Conservation (phyloP, 1,140 invertebrate species). For the Trachymyrmex septentrionalis region DNA sequence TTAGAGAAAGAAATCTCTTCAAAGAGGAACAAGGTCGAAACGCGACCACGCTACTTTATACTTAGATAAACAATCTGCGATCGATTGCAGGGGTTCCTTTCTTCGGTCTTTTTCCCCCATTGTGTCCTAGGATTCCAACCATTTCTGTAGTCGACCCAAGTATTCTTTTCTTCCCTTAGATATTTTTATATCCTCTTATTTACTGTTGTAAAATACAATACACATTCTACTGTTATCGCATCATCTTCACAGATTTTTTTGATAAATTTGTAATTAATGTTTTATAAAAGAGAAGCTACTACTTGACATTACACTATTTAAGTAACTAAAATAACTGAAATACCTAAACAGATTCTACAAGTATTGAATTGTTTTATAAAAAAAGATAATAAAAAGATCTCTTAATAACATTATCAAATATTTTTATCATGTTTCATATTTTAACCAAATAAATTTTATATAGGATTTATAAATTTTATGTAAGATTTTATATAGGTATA, state of each 20-base stretch:
- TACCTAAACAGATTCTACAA: neutral
- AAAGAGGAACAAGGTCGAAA: slow-evolving; percentile 33
- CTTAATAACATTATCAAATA: neutral
- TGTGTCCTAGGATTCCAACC: slow-evolving; percentile 21
- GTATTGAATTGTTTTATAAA: neutral
- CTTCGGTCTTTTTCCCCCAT: neutral
- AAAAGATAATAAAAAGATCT: neutral
- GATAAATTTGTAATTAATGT: neutral
- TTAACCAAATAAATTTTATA: slow-evolving; percentile 8
- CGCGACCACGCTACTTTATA: slow-evolving; percentile 3
- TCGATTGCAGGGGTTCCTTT: neutral
- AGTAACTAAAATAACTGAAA: neutral
- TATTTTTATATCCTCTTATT: slow-evolving; percentile 27
- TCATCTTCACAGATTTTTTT: neutral
- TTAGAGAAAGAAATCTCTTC: slow-evolving; percentile 10
- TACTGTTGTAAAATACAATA: neutral
- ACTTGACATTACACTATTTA: neutral
- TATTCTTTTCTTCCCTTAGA: slow-evolving; percentile 15
- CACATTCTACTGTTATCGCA: neutral
- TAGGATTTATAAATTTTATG: neutral
- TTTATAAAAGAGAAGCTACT: neutral
- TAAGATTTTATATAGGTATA: neutral
- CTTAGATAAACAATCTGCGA: slow-evolving; percentile 41
- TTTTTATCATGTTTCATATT: neutral
- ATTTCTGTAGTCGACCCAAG: slow-evolving; percentile 4